phyloP scores from a whole-genome alignment of 2,113 vertebrate genomes.

The Tragelaphus scriptus region DNA sequence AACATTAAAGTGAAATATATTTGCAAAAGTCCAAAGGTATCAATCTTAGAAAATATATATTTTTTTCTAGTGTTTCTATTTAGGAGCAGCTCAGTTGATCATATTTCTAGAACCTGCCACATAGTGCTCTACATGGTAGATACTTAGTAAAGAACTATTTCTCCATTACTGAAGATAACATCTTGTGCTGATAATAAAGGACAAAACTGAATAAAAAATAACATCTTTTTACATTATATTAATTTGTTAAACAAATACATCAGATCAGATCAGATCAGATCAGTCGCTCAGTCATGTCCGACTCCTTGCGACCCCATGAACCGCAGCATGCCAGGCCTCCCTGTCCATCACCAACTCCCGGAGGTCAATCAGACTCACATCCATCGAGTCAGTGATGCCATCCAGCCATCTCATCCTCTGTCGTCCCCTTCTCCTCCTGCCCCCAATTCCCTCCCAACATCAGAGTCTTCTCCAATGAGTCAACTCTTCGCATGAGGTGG shows the following conservation, averaged over 20 bases:
- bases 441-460: too few species aligned
- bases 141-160: not conserved
- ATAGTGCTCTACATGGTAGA: not conserved
- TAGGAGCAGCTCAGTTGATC: not conserved
- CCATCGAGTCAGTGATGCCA: too few species aligned
- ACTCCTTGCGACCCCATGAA: too few species aligned
- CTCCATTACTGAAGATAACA: not conserved
- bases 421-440: too few species aligned
- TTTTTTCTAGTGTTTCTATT: not conserved
- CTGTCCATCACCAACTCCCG: too few species aligned
- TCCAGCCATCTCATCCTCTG: too few species aligned
- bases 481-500: too few species aligned
- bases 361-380: too few species aligned
- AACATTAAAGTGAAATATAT: not conserved
- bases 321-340: not conserved
- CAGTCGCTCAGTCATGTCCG: too few species aligned
- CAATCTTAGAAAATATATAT: not conserved
- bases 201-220: not conserved
- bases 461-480: too few species aligned
- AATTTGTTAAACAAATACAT: not conserved
- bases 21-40: not conserved
- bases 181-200: not conserved
- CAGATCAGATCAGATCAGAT: too few species aligned
- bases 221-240: not conserved
- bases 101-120: not conserved